Evolutionary conservation across 2,113 vertebrate genomes (phyloP), one percentile per base, ranked within the genome.

Genomic region (Nerophis lumbriciformis): DNA sequence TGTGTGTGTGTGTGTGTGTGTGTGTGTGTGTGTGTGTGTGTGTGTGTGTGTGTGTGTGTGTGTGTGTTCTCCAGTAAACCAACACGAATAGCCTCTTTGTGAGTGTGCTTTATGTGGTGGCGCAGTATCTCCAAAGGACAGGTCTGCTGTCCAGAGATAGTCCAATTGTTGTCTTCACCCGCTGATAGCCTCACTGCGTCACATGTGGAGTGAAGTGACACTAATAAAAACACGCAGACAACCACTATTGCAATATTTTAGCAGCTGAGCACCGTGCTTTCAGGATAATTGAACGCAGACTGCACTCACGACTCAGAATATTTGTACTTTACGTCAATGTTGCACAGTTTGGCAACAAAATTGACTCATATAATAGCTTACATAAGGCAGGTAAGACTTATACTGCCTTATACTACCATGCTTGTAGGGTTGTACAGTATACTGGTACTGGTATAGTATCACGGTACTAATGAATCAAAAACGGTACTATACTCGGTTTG

Each of bases 111-210:
- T 44, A 19, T 21, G 42, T 42, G 39, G 54, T 38, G 5, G 2
- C n/a, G 42, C 16, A 37, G 44, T 61, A 55, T 62, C 59, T 74
- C 65, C 57, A 19, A 70, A 61, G 63, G 53, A 66, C 48, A 50
- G 71, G 74, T 77, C 83, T 85, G 78, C 59, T 73, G 62, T 79
- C 75, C 66, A 56, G 59, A 83, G 83, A 87, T 86, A 83, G 72
- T 47, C 48, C 65, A 61, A 71, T 66, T 79, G 76, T 81, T 75
- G 76, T 80, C 54, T 69, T 70, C 73, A 64, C 72, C 61, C 54
- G 66, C 82, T 74, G 77, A 84, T 78, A 71, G 58, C 38, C 66
- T 64, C 62, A 68, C 67, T 39, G 51, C 55, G 38, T 75, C 65
- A 65, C 73, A 59, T 73, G 69, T 76, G 37, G 21, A 71, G 67